Percentiles rank a stretch among this genome's conserved stretches.
Evolutionary conservation across 92 coral and sea anemone genomes (phyloP).

Genomic region (Paragorgia papillata): DNA sequence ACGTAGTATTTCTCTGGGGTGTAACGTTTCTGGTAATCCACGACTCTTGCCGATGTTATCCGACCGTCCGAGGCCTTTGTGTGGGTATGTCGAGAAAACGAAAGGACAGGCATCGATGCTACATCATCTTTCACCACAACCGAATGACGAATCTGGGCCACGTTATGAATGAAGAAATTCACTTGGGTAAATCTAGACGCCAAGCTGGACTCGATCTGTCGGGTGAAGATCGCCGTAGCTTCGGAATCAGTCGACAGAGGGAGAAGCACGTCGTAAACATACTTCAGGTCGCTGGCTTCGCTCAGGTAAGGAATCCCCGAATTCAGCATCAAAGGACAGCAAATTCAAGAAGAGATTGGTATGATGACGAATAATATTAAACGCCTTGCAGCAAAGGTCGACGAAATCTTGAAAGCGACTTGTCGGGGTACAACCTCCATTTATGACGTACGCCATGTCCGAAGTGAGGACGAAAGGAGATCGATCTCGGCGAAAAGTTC

Average conservation of each 20-base stretch:
- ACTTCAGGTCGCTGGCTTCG: conserved; percentile 75
- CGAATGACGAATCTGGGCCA: conserved; percentile 92
- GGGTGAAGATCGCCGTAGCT: conserved; percentile 88
- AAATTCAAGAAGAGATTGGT: conserved; percentile 84
- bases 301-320: conserved; percentile 88
- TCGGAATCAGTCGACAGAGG: conserved; percentile 89
- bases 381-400: conserved; percentile 94
- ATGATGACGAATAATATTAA: conserved; percentile 91
- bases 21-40: conserved; percentile 95
- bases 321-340: conserved; percentile 88
- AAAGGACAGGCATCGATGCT: conserved; percentile 65
- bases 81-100: conserved; percentile 80
- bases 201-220: conserved; percentile 88
- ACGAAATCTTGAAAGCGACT: conserved; percentile 95
- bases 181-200: conserved; percentile 97
- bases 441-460: conserved; percentile 98
- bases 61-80: conserved; percentile 69
- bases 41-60: conserved; percentile 91
- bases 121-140: conserved; percentile 70
- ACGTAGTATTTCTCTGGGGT: conserved; percentile 92
- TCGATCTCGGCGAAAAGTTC: conserved; percentile 95
- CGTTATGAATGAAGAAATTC: conserved; percentile 97
- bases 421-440: conserved; percentile 97
- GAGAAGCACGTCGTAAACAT: conserved; percentile 90
- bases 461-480: conserved; percentile 98